These are phyloP conservation scores for Philaethria dido DNA, from an alignment of 2,888 invertebrate species.

Conservation along the genomic window DNA sequence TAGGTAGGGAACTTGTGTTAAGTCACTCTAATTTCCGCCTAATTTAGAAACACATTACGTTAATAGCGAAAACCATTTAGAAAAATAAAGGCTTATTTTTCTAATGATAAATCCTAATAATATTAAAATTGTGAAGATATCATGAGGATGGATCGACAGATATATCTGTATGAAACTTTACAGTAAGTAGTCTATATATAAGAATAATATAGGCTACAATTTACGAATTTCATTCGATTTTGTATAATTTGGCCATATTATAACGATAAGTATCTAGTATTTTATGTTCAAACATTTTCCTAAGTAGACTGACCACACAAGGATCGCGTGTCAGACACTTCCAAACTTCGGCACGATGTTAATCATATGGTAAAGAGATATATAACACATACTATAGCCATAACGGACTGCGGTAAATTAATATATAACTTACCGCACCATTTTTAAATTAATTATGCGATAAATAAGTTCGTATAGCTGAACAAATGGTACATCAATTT, in stretches of 20 bases:
- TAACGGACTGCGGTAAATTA: background rate
- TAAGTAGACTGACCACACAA: background rate
- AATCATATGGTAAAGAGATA: background rate
- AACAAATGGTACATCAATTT: slow-evolving; percentile 43
- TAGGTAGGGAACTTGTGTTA: background rate
- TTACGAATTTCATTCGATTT: too few species aligned
- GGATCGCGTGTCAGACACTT: background rate
- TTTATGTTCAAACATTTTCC: background rate
- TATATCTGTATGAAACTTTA: too few species aligned
- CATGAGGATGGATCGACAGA: too few species aligned
- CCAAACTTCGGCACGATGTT: background rate
- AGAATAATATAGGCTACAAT: too few species aligned
- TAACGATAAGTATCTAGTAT: too few species aligned
- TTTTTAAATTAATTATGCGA: slow-evolving; percentile 5
- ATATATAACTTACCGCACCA: too few species aligned
- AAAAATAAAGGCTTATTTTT: background rate
- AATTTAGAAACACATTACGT: background rate
- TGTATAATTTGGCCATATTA: too few species aligned
- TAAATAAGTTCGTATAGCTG: slow-evolving; percentile 11
- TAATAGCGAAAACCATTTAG: too few species aligned
- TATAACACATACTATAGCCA: background rate
- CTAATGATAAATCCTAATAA: too few species aligned
- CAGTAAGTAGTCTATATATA: too few species aligned
- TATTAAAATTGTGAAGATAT: too few species aligned
- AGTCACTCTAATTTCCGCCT: background rate